Conservation (phyloP, 2,797 vertebrate species). For the Chloroceryle amazona region DNA sequence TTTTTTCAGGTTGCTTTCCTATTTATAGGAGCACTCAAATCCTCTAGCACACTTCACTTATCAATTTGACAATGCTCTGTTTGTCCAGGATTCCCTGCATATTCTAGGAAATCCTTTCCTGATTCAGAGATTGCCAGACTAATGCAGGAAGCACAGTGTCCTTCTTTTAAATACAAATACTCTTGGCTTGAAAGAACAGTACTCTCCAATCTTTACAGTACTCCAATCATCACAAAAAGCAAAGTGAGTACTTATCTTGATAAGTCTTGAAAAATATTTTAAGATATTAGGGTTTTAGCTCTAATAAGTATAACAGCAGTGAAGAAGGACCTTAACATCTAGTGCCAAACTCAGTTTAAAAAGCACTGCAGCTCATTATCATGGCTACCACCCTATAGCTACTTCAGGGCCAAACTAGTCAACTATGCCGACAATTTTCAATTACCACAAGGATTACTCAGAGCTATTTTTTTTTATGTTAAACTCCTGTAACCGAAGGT, state of each 20-base stretch:
- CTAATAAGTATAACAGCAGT: neutral
- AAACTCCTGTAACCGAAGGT: neutral
- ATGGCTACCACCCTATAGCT: neutral
- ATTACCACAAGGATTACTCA: neutral
- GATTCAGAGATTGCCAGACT: neutral
- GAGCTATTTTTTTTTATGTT: neutral
- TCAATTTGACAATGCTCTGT: neutral
- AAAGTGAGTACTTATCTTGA: neutral
- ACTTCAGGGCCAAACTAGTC: neutral
- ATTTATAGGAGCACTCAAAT: neutral
- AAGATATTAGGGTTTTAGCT: neutral
- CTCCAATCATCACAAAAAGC: neutral
- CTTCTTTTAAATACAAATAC: neutral
- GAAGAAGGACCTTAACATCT: neutral
- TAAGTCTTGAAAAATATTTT: neutral
- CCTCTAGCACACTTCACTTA: neutral
- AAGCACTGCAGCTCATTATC: neutral
- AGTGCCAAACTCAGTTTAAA: neutral
- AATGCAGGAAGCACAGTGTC: neutral
- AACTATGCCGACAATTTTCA: neutral
- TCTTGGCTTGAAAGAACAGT: neutral
- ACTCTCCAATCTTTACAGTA: neutral
- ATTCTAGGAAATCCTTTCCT: neutral
- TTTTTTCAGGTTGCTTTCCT: slow-evolving; percentile 26
- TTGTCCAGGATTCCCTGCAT: neutral